These are phyloP conservation scores for Octopus bimaculoides DNA, from an alignment of 1,140 invertebrate species.

Conservation along the genomic window DNA sequence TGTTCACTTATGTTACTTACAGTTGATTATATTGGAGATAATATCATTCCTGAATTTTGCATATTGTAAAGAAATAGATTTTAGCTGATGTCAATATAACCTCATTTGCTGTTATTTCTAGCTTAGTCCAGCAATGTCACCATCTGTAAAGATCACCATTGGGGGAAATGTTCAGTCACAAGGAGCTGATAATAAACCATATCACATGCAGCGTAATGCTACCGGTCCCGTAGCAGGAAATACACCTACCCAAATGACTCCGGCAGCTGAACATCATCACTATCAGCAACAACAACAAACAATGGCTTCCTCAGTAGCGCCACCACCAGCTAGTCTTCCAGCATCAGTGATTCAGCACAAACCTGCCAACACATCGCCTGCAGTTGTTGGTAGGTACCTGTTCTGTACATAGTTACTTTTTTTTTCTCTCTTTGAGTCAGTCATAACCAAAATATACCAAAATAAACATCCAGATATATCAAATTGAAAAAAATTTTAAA, in stretches of 20 bases:
- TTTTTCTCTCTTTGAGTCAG: too few relatives aligned
- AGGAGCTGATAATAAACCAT: conserved; percentile 2
- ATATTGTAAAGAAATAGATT: too few relatives aligned
- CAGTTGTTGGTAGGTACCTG: conserved; percentile 19
- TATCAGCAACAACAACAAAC: background rate
- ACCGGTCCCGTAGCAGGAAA: conserved; percentile 5
- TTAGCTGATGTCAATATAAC: too few relatives aligned
- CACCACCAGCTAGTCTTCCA: conserved; percentile 20
- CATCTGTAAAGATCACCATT: conserved; percentile 33
- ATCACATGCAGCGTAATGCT: conserved; percentile 4
- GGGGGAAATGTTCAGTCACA: conserved; percentile 26
- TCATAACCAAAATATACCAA: too few relatives aligned
- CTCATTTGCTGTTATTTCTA: background rate
- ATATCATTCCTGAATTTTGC: too few relatives aligned
- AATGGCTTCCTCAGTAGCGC: background rate
- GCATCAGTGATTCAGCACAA: conserved; percentile 33
- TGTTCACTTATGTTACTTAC: too few relatives aligned
- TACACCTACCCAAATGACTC: background rate
- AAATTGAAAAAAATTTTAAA: too few relatives aligned
- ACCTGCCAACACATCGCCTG: conserved; percentile 24
- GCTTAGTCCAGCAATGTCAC: conserved; percentile 27
- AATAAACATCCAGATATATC: too few relatives aligned
- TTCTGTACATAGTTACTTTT: too few relatives aligned
- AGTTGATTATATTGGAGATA: too few relatives aligned
- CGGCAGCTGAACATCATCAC: background rate